Evolutionary conservation across 2,797 vertebrate genomes (phyloP), one percentile per base, ranked within the genome.

Genomic region (Argentina silus): DNA sequence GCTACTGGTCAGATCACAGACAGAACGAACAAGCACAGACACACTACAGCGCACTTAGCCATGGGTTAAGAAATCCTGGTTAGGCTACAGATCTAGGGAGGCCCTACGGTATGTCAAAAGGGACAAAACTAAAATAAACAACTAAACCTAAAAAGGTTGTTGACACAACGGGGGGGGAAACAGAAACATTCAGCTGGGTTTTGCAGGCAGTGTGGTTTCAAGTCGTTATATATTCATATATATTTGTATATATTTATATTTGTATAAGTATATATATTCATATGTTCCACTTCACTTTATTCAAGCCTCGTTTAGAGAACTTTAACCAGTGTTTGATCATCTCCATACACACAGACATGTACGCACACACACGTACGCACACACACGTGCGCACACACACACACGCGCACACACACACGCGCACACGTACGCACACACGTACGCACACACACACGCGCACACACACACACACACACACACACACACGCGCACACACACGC

Each of bases 311-410:
- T 91, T 94, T 94, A 94, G 93, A 94, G 94, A 95, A 93, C 82
- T 93, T 84, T 86, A 90, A 94, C 94, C 94, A 96, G 95, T 95
- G 94, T 95, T 91, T 93, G 92, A 92, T 93, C 95, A 90, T 95
- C 94, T 95, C 94, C 94, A 95, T 93, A 93, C 94, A 90, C 92
- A 92, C 90, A 88, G 84, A 93, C 93, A 92, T 92, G 87, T 92
- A 89, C 91, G 51, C 69, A 92, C 89, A 93, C 73, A 83, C 94
- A 91, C 93, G 92, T 91, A 55, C 93, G 93, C 93, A 89, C 90
- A 74, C 12, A 50, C 42, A 73, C 70, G 27, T n/a, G n/a, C 27
- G 4, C 27, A 36, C 4, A 4, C 27, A 36, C 27, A 36, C 14
- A 67, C 17, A 66, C 42, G 15, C 14, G 45, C 19, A 66, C 15